Evolutionary conservation across 2,888 invertebrate genomes (phyloP).

Genomic region (Gymnosoma rotundatum): DNA sequence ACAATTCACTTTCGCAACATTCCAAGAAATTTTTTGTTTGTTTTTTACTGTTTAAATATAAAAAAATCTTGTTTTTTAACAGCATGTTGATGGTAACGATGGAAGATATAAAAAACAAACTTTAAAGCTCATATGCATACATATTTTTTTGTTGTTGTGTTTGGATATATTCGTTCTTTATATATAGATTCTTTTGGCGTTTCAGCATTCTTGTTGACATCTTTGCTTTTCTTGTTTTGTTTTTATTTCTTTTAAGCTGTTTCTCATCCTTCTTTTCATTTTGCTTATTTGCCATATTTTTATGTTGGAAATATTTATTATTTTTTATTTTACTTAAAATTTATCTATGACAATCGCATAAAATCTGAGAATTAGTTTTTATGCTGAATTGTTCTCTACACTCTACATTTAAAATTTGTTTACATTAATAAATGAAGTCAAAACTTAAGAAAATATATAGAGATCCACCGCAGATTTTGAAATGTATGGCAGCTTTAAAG

Average conservation of each 20-base stretch:
- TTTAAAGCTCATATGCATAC: conserved; percentile 6
- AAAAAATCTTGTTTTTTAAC: conserved; percentile 33
- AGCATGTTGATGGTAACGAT: conserved; percentile 21
- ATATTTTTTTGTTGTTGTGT: not conserved
- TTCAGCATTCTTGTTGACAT: conserved; percentile 38
- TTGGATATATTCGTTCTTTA: not conserved
- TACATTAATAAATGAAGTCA: not conserved
- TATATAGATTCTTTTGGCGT: conserved; percentile 18
- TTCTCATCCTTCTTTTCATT: conserved; percentile 5
- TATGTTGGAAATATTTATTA: not conserved
- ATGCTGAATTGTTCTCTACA: conserved; percentile 15
- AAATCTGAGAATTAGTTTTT: conserved; percentile 43
- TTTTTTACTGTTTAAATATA: conserved; percentile 10
- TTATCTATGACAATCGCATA: conserved; percentile 42
- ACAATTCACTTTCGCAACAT: conserved; percentile 62
- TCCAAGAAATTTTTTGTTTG: conserved; percentile 35
- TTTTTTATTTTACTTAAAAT: conserved; percentile 22
- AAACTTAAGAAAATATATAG: too few relatives aligned
- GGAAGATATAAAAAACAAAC: not conserved
- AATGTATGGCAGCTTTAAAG: too few relatives aligned
- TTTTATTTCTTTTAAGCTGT: not conserved
- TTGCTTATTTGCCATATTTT: not conserved
- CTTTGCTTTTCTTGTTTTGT: conserved; percentile 5
- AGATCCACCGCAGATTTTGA: too few relatives aligned
- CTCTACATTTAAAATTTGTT: not conserved